Conservation (phyloP, 2,888 invertebrate genomes). For the Amorpha juglandis region DNA sequence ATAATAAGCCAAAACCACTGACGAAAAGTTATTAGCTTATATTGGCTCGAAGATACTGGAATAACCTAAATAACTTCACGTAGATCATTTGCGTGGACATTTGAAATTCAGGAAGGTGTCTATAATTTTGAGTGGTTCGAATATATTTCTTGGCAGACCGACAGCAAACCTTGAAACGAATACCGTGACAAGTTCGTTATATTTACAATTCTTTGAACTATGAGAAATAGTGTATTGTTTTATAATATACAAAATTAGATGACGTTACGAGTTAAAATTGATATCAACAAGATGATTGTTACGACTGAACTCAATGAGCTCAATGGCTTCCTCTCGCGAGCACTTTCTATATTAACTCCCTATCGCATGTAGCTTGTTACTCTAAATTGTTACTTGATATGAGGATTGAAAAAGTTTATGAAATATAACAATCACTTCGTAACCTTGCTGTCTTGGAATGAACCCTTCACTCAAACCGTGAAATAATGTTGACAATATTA, state of each 20-base stretch:
- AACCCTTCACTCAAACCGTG: slow-evolving; percentile 27
- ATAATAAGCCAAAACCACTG: slow-evolving; percentile 38
- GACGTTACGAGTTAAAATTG: slow-evolving; percentile 32
- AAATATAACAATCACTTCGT: slow-evolving; percentile 2
- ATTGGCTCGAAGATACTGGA: slow-evolving; percentile 47
- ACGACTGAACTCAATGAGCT: slow-evolving; percentile 50
- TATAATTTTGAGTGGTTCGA: slow-evolving; percentile 23
- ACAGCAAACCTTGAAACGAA: slow-evolving; percentile 25
- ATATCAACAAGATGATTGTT: slow-evolving; percentile 48
- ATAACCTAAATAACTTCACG: slow-evolving; percentile 45
- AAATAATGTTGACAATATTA: slow-evolving; percentile 49
- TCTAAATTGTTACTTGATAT: slow-evolving; percentile 11
- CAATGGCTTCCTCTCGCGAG: slow-evolving; percentile 49
- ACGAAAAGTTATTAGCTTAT: slow-evolving; percentile 48
- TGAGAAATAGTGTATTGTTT: slow-evolving; percentile 17
- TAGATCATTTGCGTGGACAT: slow-evolving; percentile 27
- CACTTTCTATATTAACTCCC: slow-evolving; percentile 38
- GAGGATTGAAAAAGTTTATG: background rate
- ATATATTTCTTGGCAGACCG: slow-evolving; percentile 19
- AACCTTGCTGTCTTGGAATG: slow-evolving; percentile 26
- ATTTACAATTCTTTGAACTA: slow-evolving; percentile 32
- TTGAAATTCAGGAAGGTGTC: slow-evolving; percentile 24
- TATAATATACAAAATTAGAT: slow-evolving; percentile 35
- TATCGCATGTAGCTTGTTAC: slow-evolving; percentile 40
- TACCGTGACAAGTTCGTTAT: slow-evolving; percentile 13